These are phyloP conservation scores for Amblyteles armatorius DNA, from an alignment of 2,888 invertebrate species.

Conservation along the genomic window DNA sequence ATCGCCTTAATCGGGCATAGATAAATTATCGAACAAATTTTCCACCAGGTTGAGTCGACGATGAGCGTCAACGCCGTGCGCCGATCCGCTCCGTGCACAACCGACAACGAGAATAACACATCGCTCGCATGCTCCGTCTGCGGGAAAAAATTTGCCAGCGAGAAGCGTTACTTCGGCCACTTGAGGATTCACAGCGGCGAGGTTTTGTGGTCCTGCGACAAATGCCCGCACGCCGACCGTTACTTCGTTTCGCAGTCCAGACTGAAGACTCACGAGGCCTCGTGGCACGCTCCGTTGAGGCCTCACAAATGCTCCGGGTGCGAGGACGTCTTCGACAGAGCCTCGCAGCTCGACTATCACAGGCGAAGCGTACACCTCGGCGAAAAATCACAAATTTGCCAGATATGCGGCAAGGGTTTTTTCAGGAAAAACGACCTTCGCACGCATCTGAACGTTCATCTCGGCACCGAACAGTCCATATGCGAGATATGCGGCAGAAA, in stretches of 20 bases:
- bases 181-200: slow-evolving; percentile 76
- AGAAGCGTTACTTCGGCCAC: slow-evolving; percentile 79
- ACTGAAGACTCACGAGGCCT: slow-evolving; percentile 68
- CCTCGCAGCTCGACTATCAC: slow-evolving; percentile 82
- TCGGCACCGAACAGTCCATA: slow-evolving; percentile 82
- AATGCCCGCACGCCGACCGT: slow-evolving; percentile 68
- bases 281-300: slow-evolving; percentile 71
- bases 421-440: slow-evolving; percentile 82
- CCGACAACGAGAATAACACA: not conserved
- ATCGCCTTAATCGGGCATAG: not conserved
- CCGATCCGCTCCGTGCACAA: not conserved
- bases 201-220: slow-evolving; percentile 73
- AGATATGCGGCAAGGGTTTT: slow-evolving; percentile 81
- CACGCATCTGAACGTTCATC: slow-evolving; percentile 83
- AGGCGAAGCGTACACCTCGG: slow-evolving; percentile 79
- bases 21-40: not conserved
- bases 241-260: slow-evolving; percentile 68
- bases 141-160: slow-evolving; percentile 72
- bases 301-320: slow-evolving; percentile 79
- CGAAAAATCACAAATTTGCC: slow-evolving; percentile 81
- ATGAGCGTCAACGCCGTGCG: not conserved
- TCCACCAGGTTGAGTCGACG: not conserved
- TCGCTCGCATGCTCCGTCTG: slow-evolving; percentile 71
- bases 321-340: slow-evolving; percentile 79
- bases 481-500: slow-evolving; percentile 83